Evolutionary conservation across 2,888 invertebrate genomes (phyloP).

Genomic region (Caenorhabditis imperialis): DNA sequence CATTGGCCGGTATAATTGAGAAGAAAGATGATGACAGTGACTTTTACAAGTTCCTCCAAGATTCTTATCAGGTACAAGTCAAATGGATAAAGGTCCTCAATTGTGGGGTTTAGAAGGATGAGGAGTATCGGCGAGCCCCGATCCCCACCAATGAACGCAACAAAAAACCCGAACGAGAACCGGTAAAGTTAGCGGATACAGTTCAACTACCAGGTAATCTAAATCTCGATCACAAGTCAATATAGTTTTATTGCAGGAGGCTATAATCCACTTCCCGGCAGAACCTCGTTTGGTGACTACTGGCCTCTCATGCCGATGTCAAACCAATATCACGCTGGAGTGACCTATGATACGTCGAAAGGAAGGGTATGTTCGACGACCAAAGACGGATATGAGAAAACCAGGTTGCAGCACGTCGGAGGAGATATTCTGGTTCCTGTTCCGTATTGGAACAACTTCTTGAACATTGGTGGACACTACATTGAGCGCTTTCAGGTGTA

Average conservation of each 20-base stretch:
- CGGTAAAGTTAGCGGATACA: conserved; percentile 40
- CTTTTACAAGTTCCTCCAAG: conserved; percentile 40
- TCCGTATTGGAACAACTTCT: conserved; percentile 60
- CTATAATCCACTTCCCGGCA: conserved; percentile 61
- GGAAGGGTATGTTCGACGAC: conserved; percentile 47
- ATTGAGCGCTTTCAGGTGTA: conserved; percentile 61
- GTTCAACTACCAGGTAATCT: conserved; percentile 48
- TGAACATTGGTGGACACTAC: conserved; percentile 61
- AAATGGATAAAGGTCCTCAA: not conserved
- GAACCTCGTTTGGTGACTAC: conserved; percentile 61
- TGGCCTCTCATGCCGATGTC: conserved; percentile 62
- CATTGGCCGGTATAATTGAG: not conserved
- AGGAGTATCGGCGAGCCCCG: conserved; percentile 34
- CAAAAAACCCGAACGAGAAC: conserved; percentile 10
- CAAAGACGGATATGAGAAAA: not conserved
- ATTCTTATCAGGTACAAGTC: conserved; percentile 38
- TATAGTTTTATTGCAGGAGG: conserved; percentile 35
- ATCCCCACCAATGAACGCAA: conserved; percentile 18
- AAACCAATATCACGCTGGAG: conserved; percentile 60
- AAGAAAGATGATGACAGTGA: conserved; percentile 30
- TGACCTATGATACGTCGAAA: conserved; percentile 58
- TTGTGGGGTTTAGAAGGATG: conserved; percentile 34
- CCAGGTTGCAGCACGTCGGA: conserved; percentile 56
- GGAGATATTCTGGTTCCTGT: conserved; percentile 61
- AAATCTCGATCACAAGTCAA: not conserved